phyloP scores from a whole-genome alignment of 2,113 vertebrate species.

The Trogon surrucura region DNA sequence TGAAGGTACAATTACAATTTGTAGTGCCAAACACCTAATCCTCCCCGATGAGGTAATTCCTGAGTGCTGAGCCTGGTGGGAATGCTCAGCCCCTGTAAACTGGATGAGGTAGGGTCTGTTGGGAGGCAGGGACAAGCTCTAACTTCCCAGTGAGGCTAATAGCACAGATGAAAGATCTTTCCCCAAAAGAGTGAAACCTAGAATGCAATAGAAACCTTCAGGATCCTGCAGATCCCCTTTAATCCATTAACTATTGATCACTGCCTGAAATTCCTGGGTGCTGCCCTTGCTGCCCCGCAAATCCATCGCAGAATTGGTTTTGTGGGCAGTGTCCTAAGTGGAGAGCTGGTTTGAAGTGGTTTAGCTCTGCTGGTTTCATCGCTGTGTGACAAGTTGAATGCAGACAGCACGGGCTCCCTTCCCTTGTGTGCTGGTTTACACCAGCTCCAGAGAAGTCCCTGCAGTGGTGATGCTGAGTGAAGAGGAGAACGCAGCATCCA shows the following conservation, averaged over 20 bases:
- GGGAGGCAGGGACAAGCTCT: background rate
- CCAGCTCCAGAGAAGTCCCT: background rate
- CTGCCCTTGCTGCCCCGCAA: background rate
- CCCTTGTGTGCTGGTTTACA: accelerated
- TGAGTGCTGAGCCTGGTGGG: background rate
- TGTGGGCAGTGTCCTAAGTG: background rate
- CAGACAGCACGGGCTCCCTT: accelerated
- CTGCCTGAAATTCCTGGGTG: background rate
- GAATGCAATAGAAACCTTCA: background rate
- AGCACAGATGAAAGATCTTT: background rate
- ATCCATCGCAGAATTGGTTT: background rate
- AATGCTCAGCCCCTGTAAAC: background rate
- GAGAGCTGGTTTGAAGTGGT: background rate
- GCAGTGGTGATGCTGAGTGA: background rate
- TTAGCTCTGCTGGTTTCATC: background rate
- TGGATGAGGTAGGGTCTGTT: accelerated
- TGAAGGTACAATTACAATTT: background rate
- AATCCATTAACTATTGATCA: background rate
- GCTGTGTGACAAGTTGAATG: background rate
- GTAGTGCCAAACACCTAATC: background rate
- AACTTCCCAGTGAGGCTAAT: background rate
- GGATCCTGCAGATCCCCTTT: background rate
- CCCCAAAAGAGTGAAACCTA: background rate
- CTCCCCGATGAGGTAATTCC: background rate
- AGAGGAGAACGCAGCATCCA: background rate